These are phyloP conservation scores for Chaetodon auriga DNA, from an alignment of 2,113 vertebrate species.

Conservation along the genomic window DNA sequence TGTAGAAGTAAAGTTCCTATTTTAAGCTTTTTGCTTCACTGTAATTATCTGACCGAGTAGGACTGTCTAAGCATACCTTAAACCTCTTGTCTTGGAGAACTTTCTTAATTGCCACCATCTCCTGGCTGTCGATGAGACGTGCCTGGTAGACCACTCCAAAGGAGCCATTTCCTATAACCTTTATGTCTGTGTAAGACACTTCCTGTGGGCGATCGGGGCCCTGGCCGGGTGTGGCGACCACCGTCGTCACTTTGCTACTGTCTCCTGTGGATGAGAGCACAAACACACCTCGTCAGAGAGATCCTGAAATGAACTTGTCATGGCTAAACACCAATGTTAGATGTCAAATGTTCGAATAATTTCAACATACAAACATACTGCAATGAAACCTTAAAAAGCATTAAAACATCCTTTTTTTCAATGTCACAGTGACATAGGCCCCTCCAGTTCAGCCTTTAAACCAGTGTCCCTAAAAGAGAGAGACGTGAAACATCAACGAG, in stretches of 20 bases:
- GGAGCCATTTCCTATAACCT: constrained; percentile 95
- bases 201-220: constrained; percentile 93
- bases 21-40: constrained; percentile 1
- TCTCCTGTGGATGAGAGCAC: constrained; percentile 82
- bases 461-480: not conserved
- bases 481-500: constrained; percentile 36
- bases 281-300: not conserved
- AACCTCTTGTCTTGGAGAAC: constrained; percentile 96
- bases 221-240: constrained; percentile 93
- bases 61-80: constrained; percentile 84
- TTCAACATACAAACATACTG: not conserved
- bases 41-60: not conserved
- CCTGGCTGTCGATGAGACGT: constrained; percentile 91
- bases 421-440: not conserved
- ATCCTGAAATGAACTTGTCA: not conserved
- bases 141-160: constrained; percentile 97
- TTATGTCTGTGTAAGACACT: constrained; percentile 95
- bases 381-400: not conserved
- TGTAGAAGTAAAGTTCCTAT: not conserved
- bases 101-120: constrained; percentile 96
- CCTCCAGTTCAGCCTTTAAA: constrained; percentile 1
- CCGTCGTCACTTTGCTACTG: constrained; percentile 93
- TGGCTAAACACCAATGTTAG: not conserved
- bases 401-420: no score
- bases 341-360: not conserved